Evolutionary conservation across 2,113 vertebrate species (phyloP), one percentile per base, ranked within the genome.

Genomic region (Odobenus rosmarus): DNA sequence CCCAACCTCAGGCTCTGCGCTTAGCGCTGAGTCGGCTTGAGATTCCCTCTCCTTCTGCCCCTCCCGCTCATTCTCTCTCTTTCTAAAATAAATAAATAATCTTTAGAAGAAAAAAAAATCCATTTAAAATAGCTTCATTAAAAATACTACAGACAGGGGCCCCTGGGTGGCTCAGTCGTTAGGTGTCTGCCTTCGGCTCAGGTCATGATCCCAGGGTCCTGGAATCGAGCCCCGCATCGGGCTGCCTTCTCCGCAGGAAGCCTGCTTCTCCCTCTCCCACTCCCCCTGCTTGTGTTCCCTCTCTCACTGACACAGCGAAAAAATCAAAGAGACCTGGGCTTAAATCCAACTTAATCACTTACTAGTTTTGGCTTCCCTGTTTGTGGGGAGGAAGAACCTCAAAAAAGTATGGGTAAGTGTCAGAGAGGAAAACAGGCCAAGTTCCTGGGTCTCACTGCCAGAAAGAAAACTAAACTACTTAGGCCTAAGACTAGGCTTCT

Each of bases 391-490:
- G 4, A 81, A 67, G 10, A 74, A 59, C 33, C 23, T 88, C 39
- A 46, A 67, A 33, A 42, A 88, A 42, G 33, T 74, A 19, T 23
- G 14, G 49, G 14, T 55, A 55, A 31, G 19, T 42, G 7, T 88
- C 71, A 74, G 71, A 72, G 62, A 76, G 14, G 15, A 62, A 69
- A 36, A 31, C 26, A 89, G 21, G 71, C 14, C 57, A 80, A 64
- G 2, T 67, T 31, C 53, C 59, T 46, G 71, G 42, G 51, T 92
- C 85, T 72, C 31, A 51, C 19, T 51, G 21, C 74, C 85, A 83
- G 81, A 90, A 94, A 57, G 51, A 81, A 92, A 93, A 81, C 46
- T 83, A 39, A 93, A 93, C 6, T 72, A 28, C n/a, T 21, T 49
- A n/a, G n/a, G 59, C n/a, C 83, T 81, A 69, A 59, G 11, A 46